Conservation (phyloP, 2,113 vertebrate species). For the Aleadryas rufinucha region DNA sequence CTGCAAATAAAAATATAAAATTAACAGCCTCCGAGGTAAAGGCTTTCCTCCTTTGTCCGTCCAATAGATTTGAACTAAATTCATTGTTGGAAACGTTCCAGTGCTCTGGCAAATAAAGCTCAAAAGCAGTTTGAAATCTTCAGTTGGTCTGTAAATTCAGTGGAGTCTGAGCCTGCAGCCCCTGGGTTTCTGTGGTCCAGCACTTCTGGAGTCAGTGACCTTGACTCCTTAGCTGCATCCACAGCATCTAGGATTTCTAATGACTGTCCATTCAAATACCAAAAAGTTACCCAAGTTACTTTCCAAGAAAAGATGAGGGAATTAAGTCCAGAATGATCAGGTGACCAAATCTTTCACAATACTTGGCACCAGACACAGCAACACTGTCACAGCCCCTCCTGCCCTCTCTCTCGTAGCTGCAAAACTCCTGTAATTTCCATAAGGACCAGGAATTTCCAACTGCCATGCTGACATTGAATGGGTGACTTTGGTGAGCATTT, state of each 20-base stretch:
- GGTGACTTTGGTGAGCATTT: neutral
- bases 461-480: fast-evolving
- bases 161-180: neutral
- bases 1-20: neutral
- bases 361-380: neutral
- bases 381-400: neutral
- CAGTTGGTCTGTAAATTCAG: neutral
- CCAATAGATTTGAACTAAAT: neutral
- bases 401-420: neutral
- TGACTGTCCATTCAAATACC: neutral
- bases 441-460: neutral
- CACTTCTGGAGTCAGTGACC: neutral
- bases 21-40: neutral
- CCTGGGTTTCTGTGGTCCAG: neutral
- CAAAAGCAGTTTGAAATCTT: neutral
- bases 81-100: neutral
- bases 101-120: neutral
- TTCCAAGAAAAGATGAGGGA: neutral
- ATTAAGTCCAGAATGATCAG: neutral
- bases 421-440: neutral
- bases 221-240: neutral
- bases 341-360: neutral
- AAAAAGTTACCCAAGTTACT: neutral
- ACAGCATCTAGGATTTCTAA: neutral
- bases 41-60: neutral